Conservation (phyloP, 2,888 invertebrate genomes). For the Byasa hedistus region DNA sequence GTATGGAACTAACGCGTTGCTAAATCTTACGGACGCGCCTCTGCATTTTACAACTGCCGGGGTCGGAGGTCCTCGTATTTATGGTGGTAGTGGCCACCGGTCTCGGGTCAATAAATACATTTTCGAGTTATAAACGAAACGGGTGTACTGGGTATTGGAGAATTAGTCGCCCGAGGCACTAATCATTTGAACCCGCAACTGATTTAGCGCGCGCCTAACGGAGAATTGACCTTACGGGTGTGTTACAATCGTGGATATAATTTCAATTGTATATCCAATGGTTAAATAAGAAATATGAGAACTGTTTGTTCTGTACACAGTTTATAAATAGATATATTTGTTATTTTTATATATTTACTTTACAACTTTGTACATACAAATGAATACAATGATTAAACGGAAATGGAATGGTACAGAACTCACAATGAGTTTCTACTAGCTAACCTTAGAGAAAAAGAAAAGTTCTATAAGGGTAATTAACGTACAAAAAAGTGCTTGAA, state of each 20-base stretch:
- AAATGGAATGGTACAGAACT: too few relatives aligned
- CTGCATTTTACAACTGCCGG: conserved; percentile 24
- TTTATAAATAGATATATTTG: neutral
- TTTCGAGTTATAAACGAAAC: conserved; percentile 30
- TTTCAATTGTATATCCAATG: conserved; percentile 2
- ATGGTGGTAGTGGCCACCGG: conserved; percentile 39
- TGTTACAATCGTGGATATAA: neutral
- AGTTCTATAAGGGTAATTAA: too few relatives aligned
- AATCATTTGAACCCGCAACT: conserved; percentile 13
- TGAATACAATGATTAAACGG: too few relatives aligned
- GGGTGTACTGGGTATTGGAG: conserved; percentile 11
- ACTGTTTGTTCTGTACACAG: neutral
- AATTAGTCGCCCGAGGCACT: conserved; percentile 18
- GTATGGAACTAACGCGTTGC: conserved; percentile 9
- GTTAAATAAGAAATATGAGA: neutral
- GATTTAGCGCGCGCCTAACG: conserved; percentile 21
- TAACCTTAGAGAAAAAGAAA: too few relatives aligned
- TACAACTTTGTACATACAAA: too few relatives aligned
- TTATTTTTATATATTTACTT: too few relatives aligned
- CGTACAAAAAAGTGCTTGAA: too few relatives aligned
- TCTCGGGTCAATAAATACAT: conserved; percentile 49
- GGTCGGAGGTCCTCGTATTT: conserved; percentile 48
- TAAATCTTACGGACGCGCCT: conserved; percentile 26
- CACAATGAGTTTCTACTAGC: too few relatives aligned
- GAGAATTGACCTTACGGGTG: conserved; percentile 10